Percentiles rank a stretch among this genome's conserved stretches.
phyloP scores from a whole-genome alignment of 2,797 vertebrate genomes.

The Peromyscus nudipes region DNA sequence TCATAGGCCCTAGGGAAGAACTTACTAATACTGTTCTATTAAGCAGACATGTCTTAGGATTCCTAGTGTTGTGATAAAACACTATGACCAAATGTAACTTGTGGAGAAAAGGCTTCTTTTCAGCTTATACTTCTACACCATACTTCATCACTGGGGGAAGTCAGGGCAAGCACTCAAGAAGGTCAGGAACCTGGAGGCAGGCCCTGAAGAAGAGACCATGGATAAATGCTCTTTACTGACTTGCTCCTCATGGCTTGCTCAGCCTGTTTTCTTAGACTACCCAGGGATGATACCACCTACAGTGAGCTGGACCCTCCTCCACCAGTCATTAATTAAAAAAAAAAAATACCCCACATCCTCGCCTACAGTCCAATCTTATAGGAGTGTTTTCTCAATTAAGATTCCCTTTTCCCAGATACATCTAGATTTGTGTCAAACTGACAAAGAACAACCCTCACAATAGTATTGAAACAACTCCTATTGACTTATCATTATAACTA shows the following conservation, averaged over 20 bases:
- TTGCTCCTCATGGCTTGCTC: background rate
- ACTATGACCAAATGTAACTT: background rate
- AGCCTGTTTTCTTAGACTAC: background rate
- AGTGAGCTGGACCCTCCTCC: background rate
- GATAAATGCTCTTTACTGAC: background rate
- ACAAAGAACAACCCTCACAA: background rate
- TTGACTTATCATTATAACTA: background rate
- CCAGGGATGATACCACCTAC: background rate
- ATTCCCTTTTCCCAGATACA: background rate
- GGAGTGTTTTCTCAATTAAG: background rate
- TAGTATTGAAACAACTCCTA: background rate
- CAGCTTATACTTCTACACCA: background rate
- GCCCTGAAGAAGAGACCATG: background rate
- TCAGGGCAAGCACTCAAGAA: background rate
- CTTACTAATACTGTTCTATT: background rate
- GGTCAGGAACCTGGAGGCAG: background rate
- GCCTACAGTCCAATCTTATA: background rate
- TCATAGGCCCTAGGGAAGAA: background rate
- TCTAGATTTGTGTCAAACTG: background rate
- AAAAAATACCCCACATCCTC: background rate
- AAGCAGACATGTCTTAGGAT: background rate
- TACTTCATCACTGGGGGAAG: background rate
- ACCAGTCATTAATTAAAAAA: background rate
- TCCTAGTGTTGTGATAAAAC: background rate
- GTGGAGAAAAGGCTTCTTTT: background rate